Evolutionary conservation across 2,888 invertebrate species (phyloP).

Genomic region (Heliconius ethilla): DNA sequence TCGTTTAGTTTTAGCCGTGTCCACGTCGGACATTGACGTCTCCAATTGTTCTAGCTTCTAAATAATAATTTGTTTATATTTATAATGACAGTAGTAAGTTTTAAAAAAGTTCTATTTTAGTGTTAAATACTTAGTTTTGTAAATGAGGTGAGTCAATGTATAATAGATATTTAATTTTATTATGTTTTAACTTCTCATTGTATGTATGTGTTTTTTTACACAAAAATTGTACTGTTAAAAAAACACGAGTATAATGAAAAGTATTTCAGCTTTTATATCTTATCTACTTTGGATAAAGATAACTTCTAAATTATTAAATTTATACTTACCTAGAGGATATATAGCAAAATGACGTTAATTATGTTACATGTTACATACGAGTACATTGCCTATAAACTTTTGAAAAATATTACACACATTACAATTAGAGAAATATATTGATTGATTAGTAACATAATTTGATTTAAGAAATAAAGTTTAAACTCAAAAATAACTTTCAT

Average conservation of each 20-base stretch:
- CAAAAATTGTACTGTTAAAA: neutral
- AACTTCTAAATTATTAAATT: neutral
- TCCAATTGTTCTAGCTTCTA: constrained; percentile 40
- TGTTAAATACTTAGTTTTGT: neutral
- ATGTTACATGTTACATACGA: neutral
- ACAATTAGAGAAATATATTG: neutral
- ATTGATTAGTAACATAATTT: neutral
- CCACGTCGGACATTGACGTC: constrained; percentile 64
- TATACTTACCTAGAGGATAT: neutral
- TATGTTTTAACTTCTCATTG: neutral
- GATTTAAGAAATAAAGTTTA: neutral
- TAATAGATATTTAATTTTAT: neutral
- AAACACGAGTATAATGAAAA: neutral
- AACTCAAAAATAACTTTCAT: neutral
- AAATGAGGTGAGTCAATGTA: neutral
- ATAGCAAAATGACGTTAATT: neutral
- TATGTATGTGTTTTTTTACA: neutral
- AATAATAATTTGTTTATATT: constrained; percentile 18
- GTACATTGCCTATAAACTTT: neutral
- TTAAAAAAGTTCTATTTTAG: neutral
- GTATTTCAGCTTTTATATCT: neutral
- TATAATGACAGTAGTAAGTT: constrained; percentile 17
- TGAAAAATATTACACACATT: neutral
- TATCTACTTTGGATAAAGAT: constrained; percentile 4
- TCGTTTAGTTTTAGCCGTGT: constrained; percentile 68